phyloP scores from a whole-genome alignment of 2,888 invertebrate species.

The Lasius fuliginosus region DNA sequence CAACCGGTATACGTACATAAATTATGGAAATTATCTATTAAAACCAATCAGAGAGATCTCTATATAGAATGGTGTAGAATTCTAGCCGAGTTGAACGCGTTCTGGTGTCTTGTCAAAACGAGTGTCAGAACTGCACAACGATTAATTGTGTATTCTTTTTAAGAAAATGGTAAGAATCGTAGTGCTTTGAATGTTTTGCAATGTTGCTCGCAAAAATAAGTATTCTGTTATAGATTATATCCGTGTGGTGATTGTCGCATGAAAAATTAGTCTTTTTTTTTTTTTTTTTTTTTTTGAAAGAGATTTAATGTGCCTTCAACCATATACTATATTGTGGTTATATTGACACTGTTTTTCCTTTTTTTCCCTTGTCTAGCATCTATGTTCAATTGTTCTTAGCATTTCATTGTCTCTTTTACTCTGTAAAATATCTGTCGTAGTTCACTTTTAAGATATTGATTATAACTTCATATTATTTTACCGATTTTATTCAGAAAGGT shows the following conservation, averaged over 20 bases:
- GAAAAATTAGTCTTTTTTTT: conserved; percentile 43
- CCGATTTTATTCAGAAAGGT: no score
- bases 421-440: no score
- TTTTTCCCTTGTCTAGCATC: no score
- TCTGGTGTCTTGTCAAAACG: conserved; percentile 31
- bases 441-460: no score
- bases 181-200: conserved; percentile 44
- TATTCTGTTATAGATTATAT: not conserved
- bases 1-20: not conserved
- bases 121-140: conserved; percentile 36
- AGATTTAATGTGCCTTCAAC: no score
- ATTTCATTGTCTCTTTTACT: no score
- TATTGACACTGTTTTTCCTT: no score
- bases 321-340: no score
- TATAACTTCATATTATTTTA: no score
- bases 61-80: conserved; percentile 13
- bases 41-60: not conserved
- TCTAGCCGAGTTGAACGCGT: conserved; percentile 27
- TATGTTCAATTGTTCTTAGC: no score
- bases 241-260: conserved; percentile 5
- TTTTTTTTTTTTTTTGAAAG: no score
- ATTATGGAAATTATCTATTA: not conserved
- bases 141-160: conserved; percentile 47
- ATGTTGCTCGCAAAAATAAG: conserved; percentile 45
- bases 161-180: conserved; percentile 69